A percentile compares a stretch with the other conserved stretches of the same genome.
Conservation (phyloP, 2,888 invertebrate species). For the Drosophila imparisetae region DNA sequence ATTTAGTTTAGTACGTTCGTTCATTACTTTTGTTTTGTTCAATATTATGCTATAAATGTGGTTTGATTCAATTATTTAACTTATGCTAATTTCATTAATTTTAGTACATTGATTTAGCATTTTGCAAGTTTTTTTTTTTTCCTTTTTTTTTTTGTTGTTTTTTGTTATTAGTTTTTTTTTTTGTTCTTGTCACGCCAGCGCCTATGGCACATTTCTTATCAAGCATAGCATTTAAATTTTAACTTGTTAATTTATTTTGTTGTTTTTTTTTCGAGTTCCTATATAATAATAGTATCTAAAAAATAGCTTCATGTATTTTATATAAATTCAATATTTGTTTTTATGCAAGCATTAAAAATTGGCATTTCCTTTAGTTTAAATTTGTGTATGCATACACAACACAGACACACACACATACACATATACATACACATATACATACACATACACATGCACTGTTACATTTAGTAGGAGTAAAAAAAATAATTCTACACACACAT, state of each 20-base stretch:
- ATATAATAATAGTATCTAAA: constrained; percentile 75
- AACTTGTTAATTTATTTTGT: constrained; percentile 25
- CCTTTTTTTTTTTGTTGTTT: background rate
- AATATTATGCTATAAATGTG: constrained; percentile 55
- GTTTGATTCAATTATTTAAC: constrained; percentile 39
- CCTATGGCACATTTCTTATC: constrained; percentile 75
- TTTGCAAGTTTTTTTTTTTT: constrained; percentile 38
- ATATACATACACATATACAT: constrained; percentile 18
- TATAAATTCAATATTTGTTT: constrained; percentile 56
- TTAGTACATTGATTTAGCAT: constrained; percentile 71
- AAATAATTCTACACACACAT: constrained; percentile 1
- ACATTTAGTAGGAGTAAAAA: constrained; percentile 11
- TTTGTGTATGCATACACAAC: constrained; percentile 4
- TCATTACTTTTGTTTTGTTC: constrained; percentile 3
- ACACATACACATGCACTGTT: constrained; percentile 12
- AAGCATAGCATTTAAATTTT: constrained; percentile 42
- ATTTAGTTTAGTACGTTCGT: constrained; percentile 36
- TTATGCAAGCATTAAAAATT: constrained; percentile 72
- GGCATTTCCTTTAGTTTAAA: constrained; percentile 70
- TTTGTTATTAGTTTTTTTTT: constrained; percentile 1
- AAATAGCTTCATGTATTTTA: constrained; percentile 63
- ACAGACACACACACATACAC: constrained; percentile 10
- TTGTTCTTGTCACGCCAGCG: constrained; percentile 45
- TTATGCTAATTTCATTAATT: constrained; percentile 46
- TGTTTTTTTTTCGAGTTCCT: constrained; percentile 33